Percentiles rank a stretch among this genome's conserved stretches.
Evolutionary conservation across 2,888 invertebrate genomes (phyloP).

Genomic region (Chesias legatella): DNA sequence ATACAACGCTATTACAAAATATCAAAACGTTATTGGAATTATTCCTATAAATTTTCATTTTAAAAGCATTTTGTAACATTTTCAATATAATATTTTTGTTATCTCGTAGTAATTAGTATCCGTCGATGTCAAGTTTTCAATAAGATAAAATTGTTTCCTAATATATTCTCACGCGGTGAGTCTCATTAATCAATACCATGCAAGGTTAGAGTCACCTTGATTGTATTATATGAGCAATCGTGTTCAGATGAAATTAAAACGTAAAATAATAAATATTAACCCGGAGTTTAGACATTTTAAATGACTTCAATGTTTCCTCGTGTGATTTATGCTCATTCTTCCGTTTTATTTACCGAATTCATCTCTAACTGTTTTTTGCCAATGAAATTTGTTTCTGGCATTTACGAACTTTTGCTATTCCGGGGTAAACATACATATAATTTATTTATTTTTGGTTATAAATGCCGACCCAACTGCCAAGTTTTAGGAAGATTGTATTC

Average conservation of each 20-base stretch:
- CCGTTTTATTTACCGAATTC: conserved; percentile 1
- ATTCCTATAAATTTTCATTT: no score
- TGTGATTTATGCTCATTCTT: background rate
- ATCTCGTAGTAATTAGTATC: conserved; percentile 39
- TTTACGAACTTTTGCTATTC: no score
- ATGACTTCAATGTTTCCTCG: conserved; percentile 30
- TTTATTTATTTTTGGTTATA: no score
- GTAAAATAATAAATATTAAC: conserved; percentile 36
- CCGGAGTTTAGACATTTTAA: conserved; percentile 27
- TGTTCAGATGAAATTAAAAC: conserved; percentile 40
- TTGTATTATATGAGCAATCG: conserved; percentile 36
- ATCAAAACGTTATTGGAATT: no score
- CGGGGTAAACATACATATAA: no score
- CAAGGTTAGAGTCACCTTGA: conserved; percentile 56
- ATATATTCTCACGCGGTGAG: conserved; percentile 41
- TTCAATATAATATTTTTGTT: conserved; percentile 25
- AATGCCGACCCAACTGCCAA: no score
- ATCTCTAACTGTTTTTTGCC: no score
- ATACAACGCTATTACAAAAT: no score
- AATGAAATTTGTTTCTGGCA: no score
- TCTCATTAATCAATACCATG: conserved; percentile 60
- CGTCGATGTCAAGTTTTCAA: conserved; percentile 38
- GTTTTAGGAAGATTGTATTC: no score
- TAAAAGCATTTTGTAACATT: conserved; percentile 8
- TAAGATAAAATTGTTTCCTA: conserved; percentile 37